Percentiles rank a stretch among this genome's conserved stretches.
These are phyloP conservation scores for Gorsachius magnificus DNA, from an alignment of 2,797 vertebrate genomes.

Conservation along the genomic window DNA sequence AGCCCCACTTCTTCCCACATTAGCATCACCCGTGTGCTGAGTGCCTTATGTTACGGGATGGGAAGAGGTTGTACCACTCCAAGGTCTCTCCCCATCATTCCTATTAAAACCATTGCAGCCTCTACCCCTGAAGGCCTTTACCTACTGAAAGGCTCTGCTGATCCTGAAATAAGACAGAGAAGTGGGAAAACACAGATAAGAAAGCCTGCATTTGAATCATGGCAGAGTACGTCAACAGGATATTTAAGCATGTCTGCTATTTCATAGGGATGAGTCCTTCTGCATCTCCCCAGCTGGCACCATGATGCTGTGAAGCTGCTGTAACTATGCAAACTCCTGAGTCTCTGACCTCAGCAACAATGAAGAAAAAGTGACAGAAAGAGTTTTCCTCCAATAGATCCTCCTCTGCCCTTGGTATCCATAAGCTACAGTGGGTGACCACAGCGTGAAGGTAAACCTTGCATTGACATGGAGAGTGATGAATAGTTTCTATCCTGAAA, in stretches of 20 bases:
- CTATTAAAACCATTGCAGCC: neutral
- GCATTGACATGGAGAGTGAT: slow-evolving; percentile 56
- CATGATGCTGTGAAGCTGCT: neutral
- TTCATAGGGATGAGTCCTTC: neutral
- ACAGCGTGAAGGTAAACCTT: slow-evolving; percentile 47
- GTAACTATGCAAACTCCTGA: neutral
- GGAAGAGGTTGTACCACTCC: neutral
- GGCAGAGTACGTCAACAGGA: rapidly evolving
- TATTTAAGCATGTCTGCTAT: neutral
- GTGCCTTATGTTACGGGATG: neutral
- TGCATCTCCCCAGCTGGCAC: neutral
- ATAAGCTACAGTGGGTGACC: neutral
- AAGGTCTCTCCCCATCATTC: neutral
- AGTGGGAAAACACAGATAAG: neutral
- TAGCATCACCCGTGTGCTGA: neutral
- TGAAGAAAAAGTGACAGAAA: neutral
- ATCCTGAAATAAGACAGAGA: neutral
- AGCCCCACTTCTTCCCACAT: neutral
- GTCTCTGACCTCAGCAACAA: neutral
- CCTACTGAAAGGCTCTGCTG: neutral
- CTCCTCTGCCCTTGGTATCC: slow-evolving; percentile 2
- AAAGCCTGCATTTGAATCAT: neutral
- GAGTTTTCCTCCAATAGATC: neutral
- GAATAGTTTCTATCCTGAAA: slow-evolving; percentile 69
- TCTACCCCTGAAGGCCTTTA: neutral